A percentile compares a stretch with the other conserved stretches of the same genome.
phyloP scores from a whole-genome alignment of 2,888 invertebrate species.

The Drosophila barbarae region DNA sequence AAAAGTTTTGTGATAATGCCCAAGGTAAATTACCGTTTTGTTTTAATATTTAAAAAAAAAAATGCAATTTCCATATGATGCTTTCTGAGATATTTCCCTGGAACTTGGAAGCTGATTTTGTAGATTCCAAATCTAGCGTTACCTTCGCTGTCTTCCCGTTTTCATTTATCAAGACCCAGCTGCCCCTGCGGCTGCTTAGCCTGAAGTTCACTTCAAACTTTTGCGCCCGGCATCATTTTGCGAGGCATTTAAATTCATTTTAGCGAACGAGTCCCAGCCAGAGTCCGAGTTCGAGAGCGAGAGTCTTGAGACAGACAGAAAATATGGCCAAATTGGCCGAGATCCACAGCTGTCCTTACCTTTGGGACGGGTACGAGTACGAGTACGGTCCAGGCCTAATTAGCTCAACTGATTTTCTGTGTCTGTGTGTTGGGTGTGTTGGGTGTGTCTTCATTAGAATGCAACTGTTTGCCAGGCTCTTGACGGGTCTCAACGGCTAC shows the following conservation, averaged over 20 bases:
- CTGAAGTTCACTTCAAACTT: constrained; percentile 34
- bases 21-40: neutral
- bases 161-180: neutral
- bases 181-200: constrained; percentile 9
- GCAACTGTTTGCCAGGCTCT: constrained; percentile 54
- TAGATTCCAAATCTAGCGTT: neutral
- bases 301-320: constrained; percentile 10
- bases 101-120: neutral
- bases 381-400: constrained; percentile 43
- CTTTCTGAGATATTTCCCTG: neutral
- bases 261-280: constrained; percentile 12
- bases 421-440: constrained; percentile 5
- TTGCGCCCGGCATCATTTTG: constrained; percentile 26
- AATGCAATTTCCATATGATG: neutral
- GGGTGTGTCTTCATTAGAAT: constrained; percentile 62
- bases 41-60: neutral
- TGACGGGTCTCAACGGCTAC: constrained; percentile 15
- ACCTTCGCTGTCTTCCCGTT: neutral
- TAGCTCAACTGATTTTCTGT: constrained; percentile 28
- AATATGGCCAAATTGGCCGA: constrained; percentile 27
- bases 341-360: constrained; percentile 4
- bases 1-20: constrained; percentile 4
- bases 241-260: constrained; percentile 38
- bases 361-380: neutral
- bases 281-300: constrained; percentile 2